phyloP scores from a whole-genome alignment of 1,140 invertebrate genomes.

The Ectropis grisescens region DNA sequence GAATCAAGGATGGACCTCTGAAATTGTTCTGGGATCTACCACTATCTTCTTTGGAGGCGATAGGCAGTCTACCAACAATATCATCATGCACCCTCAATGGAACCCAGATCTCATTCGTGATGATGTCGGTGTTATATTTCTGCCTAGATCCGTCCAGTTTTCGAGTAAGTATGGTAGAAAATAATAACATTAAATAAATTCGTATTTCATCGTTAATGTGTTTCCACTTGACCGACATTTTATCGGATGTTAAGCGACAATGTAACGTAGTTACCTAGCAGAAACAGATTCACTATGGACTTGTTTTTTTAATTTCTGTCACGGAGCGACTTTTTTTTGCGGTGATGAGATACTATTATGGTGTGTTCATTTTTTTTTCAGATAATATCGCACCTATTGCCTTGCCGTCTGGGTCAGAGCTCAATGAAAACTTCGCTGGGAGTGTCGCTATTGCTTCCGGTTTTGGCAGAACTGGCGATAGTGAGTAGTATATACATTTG shows the following conservation, averaged over 20 bases:
- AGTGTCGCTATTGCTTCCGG: constrained; percentile 17
- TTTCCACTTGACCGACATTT: too few relatives aligned
- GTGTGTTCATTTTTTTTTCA: constrained; percentile 11
- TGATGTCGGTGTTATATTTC: background rate
- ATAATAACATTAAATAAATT: constrained; percentile 1
- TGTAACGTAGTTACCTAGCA: too few relatives aligned
- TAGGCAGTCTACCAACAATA: constrained; percentile 10
- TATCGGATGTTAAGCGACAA: too few relatives aligned
- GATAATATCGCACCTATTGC: constrained; percentile 16
- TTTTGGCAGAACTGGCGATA: constrained; percentile 18
- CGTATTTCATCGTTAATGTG: too few relatives aligned
- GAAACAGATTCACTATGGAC: too few relatives aligned
- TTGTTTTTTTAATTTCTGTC: too few relatives aligned
- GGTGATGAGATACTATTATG: too few relatives aligned
- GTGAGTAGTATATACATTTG: too few relatives aligned
- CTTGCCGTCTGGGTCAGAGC: constrained; percentile 14
- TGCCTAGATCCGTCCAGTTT: background rate
- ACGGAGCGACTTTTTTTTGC: too few relatives aligned
- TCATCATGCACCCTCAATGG: constrained; percentile 12
- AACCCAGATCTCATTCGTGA: background rate
- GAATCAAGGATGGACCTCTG: constrained; percentile 12
- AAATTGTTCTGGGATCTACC: constrained; percentile 18
- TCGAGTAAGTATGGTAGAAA: background rate
- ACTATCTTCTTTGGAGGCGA: constrained; percentile 17
- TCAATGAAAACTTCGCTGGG: constrained; percentile 14